Base-by-base conservation (phyloP, 2,113 vertebrate genomes). In the Cercopithecus mona region DNA sequence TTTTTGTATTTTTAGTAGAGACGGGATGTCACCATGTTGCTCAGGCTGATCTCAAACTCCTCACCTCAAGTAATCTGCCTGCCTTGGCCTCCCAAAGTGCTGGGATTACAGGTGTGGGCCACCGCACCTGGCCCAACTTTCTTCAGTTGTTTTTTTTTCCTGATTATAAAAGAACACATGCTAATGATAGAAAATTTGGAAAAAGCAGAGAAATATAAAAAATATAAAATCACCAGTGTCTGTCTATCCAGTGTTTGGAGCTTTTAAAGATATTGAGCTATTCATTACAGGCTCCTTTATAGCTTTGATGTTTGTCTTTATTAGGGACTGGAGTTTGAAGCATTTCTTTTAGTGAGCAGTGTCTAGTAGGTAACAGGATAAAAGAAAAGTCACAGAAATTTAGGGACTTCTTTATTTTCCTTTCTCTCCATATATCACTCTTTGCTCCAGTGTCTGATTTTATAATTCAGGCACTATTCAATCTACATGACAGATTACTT, bases 181-280 rank as follows among this genome's bases (percentile, higher is more conserved):
- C n/a, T 93, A 66, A 64, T 90, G 50, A 90, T 72, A 90, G 66
- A 40, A 93, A 79, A 72, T 93, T 72, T 86, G 35, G 76, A 80
- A 95, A 55, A 84, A 73, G 68, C 68, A 38, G 32, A 57, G 57
- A 73, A 57, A 94, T 76, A 70, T 25, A 23, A 88, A 88, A 76
- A 52, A 45, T 45, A n/a, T 43, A 87, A 45, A 93, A 38, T 55
- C 27, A 70, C 9, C 66, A 55, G 57, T 64, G 66, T 45, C 22
- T 43, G 8, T 76, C 52, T 30, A 43, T 78, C n/a, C 13, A 61
- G 45, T 25, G 27, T 85, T 66, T 95, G 40, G 61, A 84, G 12
- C 40, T 79, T 90, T 90, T 80, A 84, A 80, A 93, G 70, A 84
- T 79, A 52, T 0, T 87, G n/a, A 90, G 80, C 52, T 88, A n/a